Evolutionary conservation across 2,888 invertebrate genomes (phyloP), one percentile per base, ranked within the genome.

Genomic region (Callinectes sapidus): DNA sequence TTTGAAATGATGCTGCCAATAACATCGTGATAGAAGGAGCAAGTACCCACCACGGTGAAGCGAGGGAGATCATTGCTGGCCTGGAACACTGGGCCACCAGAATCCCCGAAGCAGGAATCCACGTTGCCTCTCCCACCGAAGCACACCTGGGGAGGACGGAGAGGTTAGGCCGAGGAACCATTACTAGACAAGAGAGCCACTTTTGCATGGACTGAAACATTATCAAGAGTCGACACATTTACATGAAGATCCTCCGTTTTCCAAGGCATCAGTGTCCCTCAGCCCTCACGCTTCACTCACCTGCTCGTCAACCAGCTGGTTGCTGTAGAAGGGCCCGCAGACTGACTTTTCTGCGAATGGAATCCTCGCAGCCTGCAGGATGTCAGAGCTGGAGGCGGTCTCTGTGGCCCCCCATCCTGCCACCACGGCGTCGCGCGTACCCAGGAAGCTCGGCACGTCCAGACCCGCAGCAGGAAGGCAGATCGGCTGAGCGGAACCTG

Each of bases 41-140:
- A 71, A 10, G 5, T 66, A 87, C 91, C 88, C 35, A 91, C 91
- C 54, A 91, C 5, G 35, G 89, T 89, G 66, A 81, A 55, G 1
- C 5, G 66, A 35, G 54, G 48, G 55, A 23, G 2, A 5, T 0
- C 10, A 0, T 0, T 39, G 48, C 14, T 18, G 28, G 48, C 35
- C 39, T 85, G 23, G 42, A 91, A 71, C 6, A 91, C 35, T 71
- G 93, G 93, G 42, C 93, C 93, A 0, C 93, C 93, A 1, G 93
- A 93, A 89, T 93, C 93, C 1, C 91, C 91, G 23, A 48, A 48
- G 71, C 93, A 93, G 18, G 91, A 89, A 89, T 93, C 93, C 55
- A 66, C 66, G 32, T 66, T 54, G 5, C 85, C 61, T 32, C 66
- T 16, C 5, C 93, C 93, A 16, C 93, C 93, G 54, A 93, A 91